Evolutionary conservation across 2,797 vertebrate species (phyloP).

Genomic region (Rhabdophis nuchalis): DNA sequence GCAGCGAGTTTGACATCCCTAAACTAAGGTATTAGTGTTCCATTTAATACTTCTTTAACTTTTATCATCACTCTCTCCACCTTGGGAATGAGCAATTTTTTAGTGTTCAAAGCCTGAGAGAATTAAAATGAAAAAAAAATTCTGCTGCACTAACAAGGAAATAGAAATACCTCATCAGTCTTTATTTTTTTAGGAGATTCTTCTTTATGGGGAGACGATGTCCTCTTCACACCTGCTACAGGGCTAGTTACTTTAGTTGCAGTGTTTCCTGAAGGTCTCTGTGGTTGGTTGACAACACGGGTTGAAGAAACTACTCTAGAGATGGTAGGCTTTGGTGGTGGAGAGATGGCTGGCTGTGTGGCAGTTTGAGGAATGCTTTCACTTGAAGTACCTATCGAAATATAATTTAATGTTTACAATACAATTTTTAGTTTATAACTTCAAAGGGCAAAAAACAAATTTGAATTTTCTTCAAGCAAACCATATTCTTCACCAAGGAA

Average conservation of each 20-base stretch:
- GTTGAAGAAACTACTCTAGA: slow-evolving; percentile 71
- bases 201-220: slow-evolving; percentile 71
- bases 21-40: not conserved
- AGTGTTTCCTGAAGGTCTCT: slow-evolving; percentile 70
- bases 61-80: not conserved
- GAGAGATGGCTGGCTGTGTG: slow-evolving; percentile 72
- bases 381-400: slow-evolving; percentile 69
- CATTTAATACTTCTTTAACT: not conserved
- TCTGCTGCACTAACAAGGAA: not conserved
- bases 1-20: no score
- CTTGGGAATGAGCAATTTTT: not conserved
- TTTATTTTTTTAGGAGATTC: slow-evolving; percentile 76
- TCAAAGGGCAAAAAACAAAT: not conserved
- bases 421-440: not conserved
- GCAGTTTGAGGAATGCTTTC: slow-evolving; percentile 82
- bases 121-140: not conserved
- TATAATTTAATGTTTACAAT: slow-evolving; percentile 37
- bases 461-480: not conserved
- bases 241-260: slow-evolving; percentile 73
- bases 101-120: not conserved
- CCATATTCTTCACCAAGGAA: not conserved
- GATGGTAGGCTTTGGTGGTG: slow-evolving; percentile 74
- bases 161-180: slow-evolving; percentile 74
- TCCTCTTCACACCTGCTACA: slow-evolving; percentile 70
- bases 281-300: slow-evolving; percentile 72